phyloP scores from a whole-genome alignment of 2,797 vertebrate species.

The Mus spretus region DNA sequence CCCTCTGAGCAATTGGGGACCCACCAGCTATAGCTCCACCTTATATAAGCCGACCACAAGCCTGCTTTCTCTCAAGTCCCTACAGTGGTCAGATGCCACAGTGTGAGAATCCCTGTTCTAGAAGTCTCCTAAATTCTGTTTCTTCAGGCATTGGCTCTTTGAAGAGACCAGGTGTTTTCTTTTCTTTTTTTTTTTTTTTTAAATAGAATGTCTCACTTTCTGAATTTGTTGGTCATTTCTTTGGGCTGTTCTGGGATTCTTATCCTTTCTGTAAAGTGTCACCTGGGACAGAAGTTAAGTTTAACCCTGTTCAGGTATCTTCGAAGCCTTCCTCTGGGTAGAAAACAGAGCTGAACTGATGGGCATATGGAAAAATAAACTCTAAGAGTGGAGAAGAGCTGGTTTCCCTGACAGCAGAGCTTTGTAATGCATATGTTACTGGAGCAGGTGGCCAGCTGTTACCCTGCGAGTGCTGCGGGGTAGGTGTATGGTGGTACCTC shows the following conservation, averaged over 20 bases:
- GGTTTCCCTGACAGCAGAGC: fast-evolving
- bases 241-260: background rate
- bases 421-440: fast-evolving
- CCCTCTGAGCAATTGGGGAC: background rate
- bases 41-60: background rate
- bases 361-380: background rate
- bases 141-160: background rate
- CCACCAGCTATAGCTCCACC: background rate
- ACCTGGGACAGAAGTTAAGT: background rate
- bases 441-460: background rate
- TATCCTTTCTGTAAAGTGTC: background rate
- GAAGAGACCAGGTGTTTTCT: background rate
- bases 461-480: too few relatives aligned
- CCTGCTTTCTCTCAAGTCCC: background rate
- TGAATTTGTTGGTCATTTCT: background rate
- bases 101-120: background rate
- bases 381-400: background rate
- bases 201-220: background rate
- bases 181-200: background rate
- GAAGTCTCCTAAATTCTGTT: background rate
- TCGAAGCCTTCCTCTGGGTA: background rate
- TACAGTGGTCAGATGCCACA: background rate
- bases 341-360: background rate
- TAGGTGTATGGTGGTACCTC: background rate
- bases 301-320: background rate